A percentile compares a stretch with the other conserved stretches of the same genome.
Evolutionary conservation across 1,140 invertebrate species (phyloP).

Genomic region (Drosophila elegans): DNA sequence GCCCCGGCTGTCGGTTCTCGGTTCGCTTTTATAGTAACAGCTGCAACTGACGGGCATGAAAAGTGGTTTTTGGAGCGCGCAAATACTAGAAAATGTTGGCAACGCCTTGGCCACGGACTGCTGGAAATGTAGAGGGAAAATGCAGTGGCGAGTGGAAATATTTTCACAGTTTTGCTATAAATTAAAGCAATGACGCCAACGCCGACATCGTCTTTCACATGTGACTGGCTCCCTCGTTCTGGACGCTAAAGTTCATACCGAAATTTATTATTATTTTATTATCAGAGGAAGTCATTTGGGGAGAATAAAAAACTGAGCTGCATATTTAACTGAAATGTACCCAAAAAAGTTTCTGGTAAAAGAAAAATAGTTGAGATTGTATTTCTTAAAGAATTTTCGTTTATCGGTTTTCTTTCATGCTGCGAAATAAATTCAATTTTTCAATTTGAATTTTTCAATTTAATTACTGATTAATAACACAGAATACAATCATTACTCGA

Average conservation of each 20-base stretch:
- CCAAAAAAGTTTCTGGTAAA: not conserved
- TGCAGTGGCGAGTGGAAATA: slow-evolving; percentile 40
- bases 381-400: not conserved
- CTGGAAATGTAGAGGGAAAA: slow-evolving; percentile 25
- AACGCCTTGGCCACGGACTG: slow-evolving; percentile 32
- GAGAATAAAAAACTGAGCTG: slow-evolving; percentile 20
- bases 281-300: slow-evolving; percentile 46
- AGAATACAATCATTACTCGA: not conserved
- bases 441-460: not conserved
- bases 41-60: slow-evolving; percentile 82
- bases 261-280: slow-evolving; percentile 76
- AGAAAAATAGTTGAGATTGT: not conserved
- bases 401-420: not conserved
- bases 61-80: slow-evolving; percentile 73
- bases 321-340: slow-evolving; percentile 14
- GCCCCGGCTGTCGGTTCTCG: slow-evolving; percentile 47
- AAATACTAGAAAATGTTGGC: slow-evolving; percentile 62
- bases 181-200: slow-evolving; percentile 62
- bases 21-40: slow-evolving; percentile 69
- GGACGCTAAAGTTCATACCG: slow-evolving; percentile 55
- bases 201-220: slow-evolving; percentile 57
- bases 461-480: not conserved
- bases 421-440: not conserved
- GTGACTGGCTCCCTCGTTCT: slow-evolving; percentile 42
- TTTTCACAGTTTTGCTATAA: slow-evolving; percentile 66